Evolutionary conservation across 1,140 invertebrate species (phyloP), one percentile per base, ranked within the genome.

Genomic region (Apis florea): DNA sequence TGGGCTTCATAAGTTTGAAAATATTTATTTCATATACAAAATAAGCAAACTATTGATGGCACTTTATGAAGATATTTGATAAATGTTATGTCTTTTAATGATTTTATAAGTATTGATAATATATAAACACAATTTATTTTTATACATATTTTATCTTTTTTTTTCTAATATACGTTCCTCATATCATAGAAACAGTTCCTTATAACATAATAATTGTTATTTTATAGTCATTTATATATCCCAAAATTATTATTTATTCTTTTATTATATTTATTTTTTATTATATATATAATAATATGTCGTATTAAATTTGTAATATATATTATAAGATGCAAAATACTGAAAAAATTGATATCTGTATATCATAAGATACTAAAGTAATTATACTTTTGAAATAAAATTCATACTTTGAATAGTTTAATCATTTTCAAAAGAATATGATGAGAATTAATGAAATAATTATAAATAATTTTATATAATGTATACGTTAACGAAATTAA

Each of bases 1-100:
- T n/a, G 8, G 49, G 58, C 9, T 74, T 56, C 49, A 15, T 49
- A 66, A 75, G 71, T 17, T 53, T 53, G 63, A 53, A 75, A 40
- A 24, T 53, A 31, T 81, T 75, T 81, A 81, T 75, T 81, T 67
- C 40, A 67, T 53, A 53, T 81, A 81, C 47, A 81, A 81, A 81
- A 75, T 67, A 67, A 81, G 63, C 71, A 19, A 53, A 53, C 47
- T 67, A 66, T 47, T 67, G 26, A 68, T 75, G 71, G 54, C 79
- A 81, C 47, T 67, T 75, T 59, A 68, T 81, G 13, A 21, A 81
- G 64, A 75, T 8, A 64, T 61, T 75, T 15, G 6, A 53, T 56
- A 26, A 9, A n/a, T 56, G 2, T 64, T 49, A 56, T 19, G 10
- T 26, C 24, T 24, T 56, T 47, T 15, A 53, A 63, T n/a, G 11